Conservation (phyloP, 2,797 vertebrate genomes). For the Graptemys geographica region DNA sequence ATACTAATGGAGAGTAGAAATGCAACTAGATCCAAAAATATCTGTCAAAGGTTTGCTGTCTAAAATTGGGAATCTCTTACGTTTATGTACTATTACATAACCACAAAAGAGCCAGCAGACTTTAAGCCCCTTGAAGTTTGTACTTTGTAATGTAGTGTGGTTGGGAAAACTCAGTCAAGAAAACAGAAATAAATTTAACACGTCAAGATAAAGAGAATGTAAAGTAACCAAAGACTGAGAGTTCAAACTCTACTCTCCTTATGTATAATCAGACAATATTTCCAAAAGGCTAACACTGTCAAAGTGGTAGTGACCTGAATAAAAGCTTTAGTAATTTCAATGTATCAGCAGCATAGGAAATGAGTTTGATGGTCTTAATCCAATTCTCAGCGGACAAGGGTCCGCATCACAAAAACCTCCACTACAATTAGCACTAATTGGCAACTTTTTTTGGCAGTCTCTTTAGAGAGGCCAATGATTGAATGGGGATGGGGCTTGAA, state of each 20-base stretch:
- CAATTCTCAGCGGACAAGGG: conserved; percentile 69
- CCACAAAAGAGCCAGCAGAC: conserved; percentile 31
- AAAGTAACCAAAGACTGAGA: not conserved
- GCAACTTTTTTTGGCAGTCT: conserved; percentile 76
- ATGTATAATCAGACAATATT: not conserved
- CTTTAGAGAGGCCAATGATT: conserved; percentile 58
- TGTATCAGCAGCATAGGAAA: conserved; percentile 65
- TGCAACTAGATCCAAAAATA: conserved; percentile 76
- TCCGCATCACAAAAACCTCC: conserved; percentile 68
- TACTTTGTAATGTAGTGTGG: conserved; percentile 21
- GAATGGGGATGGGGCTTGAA: conserved; percentile 60
- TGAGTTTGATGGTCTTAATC: conserved; percentile 71
- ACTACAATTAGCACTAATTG: conserved; percentile 78
- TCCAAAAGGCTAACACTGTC: conserved; percentile 31
- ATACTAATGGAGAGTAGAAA: conserved; percentile 77
- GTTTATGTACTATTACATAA: conserved; percentile 57
- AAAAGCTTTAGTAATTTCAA: conserved; percentile 46
- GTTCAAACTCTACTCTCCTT: not conserved
- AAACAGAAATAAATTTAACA: not conserved
- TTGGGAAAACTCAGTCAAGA: conserved; percentile 24
- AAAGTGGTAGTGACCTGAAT: conserved; percentile 72
- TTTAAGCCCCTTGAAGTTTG: conserved; percentile 14
- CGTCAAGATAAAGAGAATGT: conserved; percentile 20
- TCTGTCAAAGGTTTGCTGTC: conserved; percentile 75
- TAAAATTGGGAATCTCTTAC: conserved; percentile 70